Evolutionary conservation across 2,888 invertebrate species (phyloP), one percentile per base, ranked within the genome.

Genomic region (Eilema griseolum): DNA sequence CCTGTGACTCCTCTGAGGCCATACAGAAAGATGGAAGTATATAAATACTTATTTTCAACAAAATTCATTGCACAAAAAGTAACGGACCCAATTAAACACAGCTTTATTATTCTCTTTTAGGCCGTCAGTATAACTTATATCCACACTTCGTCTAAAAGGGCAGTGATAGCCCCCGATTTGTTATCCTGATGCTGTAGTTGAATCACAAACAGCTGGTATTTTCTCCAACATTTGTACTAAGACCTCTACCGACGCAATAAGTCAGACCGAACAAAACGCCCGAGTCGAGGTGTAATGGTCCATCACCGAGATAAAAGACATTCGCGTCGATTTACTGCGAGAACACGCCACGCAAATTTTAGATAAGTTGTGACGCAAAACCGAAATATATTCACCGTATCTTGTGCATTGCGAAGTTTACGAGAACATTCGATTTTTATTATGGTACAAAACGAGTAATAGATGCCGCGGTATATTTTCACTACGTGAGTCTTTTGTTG

Each of bases 261-360:
- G 75, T 80, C 74, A 75, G 59, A 5, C 20, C 12, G 24, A 75
- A 79, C 71, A 77, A 80, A 81, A 79, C 73, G 70, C 41, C 63
- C 68, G 24, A 70, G 70, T 37, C 46, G 70, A 69, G 68, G 63
- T 73, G 78, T 73, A 80, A 79, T 79, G 79, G 71, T 72, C 76
- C 74, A 76, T 78, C 75, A 71, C 70, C 59, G 31, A 75, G 77
- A 80, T 77, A 78, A 78, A 74, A 71, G 71, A 63, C 67, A 66
- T 75, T 65, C 69, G 33, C 73, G 57, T 70, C 70, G 74, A 72
- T 78, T 73, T 76, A 71, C 73, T 67, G 64, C 60, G 63, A 70
- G 67, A 74, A 76, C 60, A 64, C 59, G 56, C 70, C 70, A 73
- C 69, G 71, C 67, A 74, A 77, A 74, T 71, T 75, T 66, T 71